A percentile compares a stretch with the other conserved stretches of the same genome.
These are phyloP conservation scores for Corythoichthys intestinalis DNA, from an alignment of 2,113 vertebrate genomes.

Conservation along the genomic window DNA sequence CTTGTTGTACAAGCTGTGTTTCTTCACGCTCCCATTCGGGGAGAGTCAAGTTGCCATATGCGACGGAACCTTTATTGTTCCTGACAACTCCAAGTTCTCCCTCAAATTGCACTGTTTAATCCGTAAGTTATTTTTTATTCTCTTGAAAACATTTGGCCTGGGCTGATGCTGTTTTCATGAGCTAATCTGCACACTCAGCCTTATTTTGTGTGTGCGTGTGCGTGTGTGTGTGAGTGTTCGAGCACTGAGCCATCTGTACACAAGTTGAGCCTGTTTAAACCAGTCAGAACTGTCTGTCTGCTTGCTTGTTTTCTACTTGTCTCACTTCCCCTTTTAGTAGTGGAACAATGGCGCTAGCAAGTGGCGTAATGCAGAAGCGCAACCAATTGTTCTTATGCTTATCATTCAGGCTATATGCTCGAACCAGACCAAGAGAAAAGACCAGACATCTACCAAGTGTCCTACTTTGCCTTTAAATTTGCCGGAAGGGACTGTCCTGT, in stretches of 20 bases:
- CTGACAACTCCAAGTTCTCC: slow-evolving; percentile 91
- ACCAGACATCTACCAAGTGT: slow-evolving; percentile 96
- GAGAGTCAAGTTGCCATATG: slow-evolving; percentile 99
- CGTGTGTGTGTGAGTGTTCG: not conserved
- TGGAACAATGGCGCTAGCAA: slow-evolving; percentile 43
- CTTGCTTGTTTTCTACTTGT: slow-evolving; percentile 5
- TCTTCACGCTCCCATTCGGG: slow-evolving; percentile 96
- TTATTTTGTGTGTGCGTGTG: not conserved
- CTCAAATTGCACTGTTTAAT: slow-evolving; percentile 88
- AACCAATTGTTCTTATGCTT: not conserved
- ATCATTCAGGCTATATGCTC: slow-evolving; percentile 87
- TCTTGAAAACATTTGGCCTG: not conserved
- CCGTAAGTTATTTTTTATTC: slow-evolving; percentile 75
- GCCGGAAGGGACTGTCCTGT: slow-evolving; percentile 90
- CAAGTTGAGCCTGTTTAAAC: slow-evolving; percentile 40
- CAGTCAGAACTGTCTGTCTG: slow-evolving; percentile 16
- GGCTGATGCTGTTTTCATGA: not conserved
- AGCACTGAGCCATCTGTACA: not conserved
- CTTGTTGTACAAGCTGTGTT: slow-evolving; percentile 98
- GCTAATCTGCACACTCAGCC: not conserved
- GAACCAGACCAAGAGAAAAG: slow-evolving; percentile 90
- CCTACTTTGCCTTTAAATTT: slow-evolving; percentile 92
- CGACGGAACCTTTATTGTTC: slow-evolving; percentile 91
- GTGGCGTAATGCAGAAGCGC: slow-evolving; percentile 34
- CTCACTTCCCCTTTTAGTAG: slow-evolving; percentile 27